Conservation (phyloP, 1,140 invertebrate species). For the Eriocheir sinensis region DNA sequence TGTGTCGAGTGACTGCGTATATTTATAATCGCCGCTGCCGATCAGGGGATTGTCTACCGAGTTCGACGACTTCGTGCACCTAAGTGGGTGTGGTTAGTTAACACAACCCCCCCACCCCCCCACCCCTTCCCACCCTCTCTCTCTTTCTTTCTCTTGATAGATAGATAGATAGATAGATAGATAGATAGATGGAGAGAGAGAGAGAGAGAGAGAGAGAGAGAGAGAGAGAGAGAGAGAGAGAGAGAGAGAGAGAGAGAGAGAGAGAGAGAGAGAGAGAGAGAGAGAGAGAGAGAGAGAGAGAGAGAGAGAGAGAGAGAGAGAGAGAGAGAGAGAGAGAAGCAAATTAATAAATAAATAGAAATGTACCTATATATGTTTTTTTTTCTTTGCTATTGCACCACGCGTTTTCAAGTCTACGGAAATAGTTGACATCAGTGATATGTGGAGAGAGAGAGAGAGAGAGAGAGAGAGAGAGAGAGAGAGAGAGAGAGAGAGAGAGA, state of each 20-base stretch:
- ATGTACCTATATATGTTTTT: not conserved
- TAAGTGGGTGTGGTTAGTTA: not conserved
- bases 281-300: too few relatives aligned
- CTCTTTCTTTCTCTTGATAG: too few relatives aligned
- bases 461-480: conserved; percentile 52
- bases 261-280: conserved; percentile 15
- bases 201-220: not conserved
- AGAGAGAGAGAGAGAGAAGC: not conserved
- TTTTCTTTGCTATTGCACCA: too few relatives aligned
- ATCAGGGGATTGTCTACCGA: not conserved
- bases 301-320: too few relatives aligned
- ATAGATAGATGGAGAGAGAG: too few relatives aligned
- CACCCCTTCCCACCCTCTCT: not conserved
- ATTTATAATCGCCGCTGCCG: not conserved
- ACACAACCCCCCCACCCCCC: not conserved
- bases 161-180: too few relatives aligned
- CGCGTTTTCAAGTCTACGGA: not conserved
- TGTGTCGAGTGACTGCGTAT: not conserved
- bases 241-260: too few relatives aligned
- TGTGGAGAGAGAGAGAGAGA: conserved; percentile 42
- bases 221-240: too few relatives aligned
- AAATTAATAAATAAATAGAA: not conserved
- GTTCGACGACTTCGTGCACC: not conserved
- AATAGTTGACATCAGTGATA: not conserved
- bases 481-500: conserved; percentile 52